These are phyloP conservation scores for Ictalurus furcatus DNA, from an alignment of 2,113 vertebrate species.

Conservation along the genomic window DNA sequence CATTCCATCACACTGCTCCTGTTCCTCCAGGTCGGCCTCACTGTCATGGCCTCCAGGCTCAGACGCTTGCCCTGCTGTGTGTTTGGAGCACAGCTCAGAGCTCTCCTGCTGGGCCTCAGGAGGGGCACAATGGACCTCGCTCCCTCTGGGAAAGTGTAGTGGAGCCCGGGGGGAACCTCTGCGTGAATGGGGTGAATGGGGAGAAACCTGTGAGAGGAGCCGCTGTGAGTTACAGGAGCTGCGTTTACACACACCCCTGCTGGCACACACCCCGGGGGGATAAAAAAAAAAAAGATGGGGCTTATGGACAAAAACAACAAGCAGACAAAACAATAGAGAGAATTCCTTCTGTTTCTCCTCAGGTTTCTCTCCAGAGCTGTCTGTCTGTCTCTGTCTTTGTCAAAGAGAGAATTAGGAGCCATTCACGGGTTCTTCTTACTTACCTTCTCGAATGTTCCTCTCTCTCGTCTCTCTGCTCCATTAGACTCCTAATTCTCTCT, in stretches of 20 bases:
- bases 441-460: slow-evolving; percentile 18
- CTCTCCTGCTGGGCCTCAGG: slow-evolving; percentile 41
- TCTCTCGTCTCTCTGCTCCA: slow-evolving; percentile 28
- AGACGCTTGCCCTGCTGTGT: slow-evolving; percentile 31
- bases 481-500: slow-evolving; percentile 23
- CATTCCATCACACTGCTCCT: background rate
- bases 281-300: background rate
- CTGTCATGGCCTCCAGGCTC: slow-evolving; percentile 29
- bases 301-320: slow-evolving; percentile 43
- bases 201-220: slow-evolving; percentile 31
- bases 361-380: slow-evolving; percentile 8
- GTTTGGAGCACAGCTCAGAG: slow-evolving; percentile 23
- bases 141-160: slow-evolving; percentile 36
- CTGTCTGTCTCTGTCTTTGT: slow-evolving; percentile 31
- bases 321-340: slow-evolving; percentile 41
- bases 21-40: slow-evolving; percentile 15
- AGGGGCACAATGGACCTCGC: slow-evolving; percentile 19
- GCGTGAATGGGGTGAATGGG: slow-evolving; percentile 43
- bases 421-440: slow-evolving; percentile 15
- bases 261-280: slow-evolving; percentile 8
- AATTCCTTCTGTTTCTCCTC: slow-evolving; percentile 35
- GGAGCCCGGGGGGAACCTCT: background rate
- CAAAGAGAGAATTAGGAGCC: slow-evolving; percentile 27
- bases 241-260: slow-evolving; percentile 49
- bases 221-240: slow-evolving; percentile 32